phyloP scores from a whole-genome alignment of 2,113 vertebrate species.

The Motacilla tschutschensis region DNA sequence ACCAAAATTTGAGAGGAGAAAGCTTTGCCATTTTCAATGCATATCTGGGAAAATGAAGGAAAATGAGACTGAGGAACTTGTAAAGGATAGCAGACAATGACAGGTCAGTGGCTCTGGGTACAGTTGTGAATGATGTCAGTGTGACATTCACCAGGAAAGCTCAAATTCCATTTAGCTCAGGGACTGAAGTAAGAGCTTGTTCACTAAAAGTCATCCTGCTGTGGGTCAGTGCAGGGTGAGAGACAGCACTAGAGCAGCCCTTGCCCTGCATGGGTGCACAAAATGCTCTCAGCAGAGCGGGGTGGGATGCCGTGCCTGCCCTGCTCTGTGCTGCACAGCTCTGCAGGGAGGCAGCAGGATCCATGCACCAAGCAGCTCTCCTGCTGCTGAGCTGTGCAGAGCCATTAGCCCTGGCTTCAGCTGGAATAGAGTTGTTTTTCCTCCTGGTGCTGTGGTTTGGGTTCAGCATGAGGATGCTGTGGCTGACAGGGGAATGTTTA shows the following conservation, averaged over 20 bases:
- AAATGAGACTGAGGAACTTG: not conserved
- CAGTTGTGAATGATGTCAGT: not conserved
- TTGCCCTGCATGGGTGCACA: not conserved
- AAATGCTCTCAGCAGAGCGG: rapidly evolving
- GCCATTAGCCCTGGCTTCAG: no score
- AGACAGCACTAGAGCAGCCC: not conserved
- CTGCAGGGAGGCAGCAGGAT: not conserved
- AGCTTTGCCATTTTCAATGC: not conserved
- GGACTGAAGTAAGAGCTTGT: not conserved
- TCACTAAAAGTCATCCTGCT: not conserved
- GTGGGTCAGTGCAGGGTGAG: not conserved
- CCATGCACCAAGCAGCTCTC: not conserved
- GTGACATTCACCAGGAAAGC: not conserved
- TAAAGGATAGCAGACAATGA: not conserved
- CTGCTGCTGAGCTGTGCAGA: not conserved
- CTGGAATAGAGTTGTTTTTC: not conserved
- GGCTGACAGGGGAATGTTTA: not conserved
- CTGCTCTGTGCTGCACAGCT: not conserved
- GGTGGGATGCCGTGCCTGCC: rapidly evolving
- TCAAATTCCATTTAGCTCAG: not conserved
- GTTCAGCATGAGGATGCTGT: no score
- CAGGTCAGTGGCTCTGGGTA: not conserved
- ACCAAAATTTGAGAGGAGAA: not conserved
- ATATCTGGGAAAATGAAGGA: not conserved
- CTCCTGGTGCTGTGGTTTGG: not conserved